phyloP scores from a whole-genome alignment of 2,113 vertebrate genomes.

The Dendropsophus ebraccatus region DNA sequence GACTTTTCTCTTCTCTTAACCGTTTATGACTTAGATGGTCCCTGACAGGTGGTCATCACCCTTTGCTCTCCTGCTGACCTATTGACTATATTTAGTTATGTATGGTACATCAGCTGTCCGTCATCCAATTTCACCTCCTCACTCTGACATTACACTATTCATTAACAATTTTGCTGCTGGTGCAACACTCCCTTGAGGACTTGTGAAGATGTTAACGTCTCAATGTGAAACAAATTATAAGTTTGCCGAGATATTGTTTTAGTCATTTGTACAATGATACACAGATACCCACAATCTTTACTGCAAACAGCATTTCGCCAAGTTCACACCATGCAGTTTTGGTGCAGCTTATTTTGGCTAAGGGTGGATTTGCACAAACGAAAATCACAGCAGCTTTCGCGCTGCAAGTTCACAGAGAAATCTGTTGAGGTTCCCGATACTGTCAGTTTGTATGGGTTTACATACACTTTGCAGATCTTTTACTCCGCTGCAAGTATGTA shows the following conservation, averaged over 20 bases:
- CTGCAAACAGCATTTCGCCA: too few relatives aligned
- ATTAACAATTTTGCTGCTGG: constrained; percentile 7
- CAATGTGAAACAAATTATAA: background rate
- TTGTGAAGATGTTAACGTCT: background rate
- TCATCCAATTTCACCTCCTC: background rate
- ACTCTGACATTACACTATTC: background rate
- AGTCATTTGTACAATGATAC: too few relatives aligned
- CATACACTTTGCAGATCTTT: too few relatives aligned
- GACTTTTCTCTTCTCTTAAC: background rate
- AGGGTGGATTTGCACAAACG: too few relatives aligned
- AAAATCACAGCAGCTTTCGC: too few relatives aligned
- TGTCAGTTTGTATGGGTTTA: too few relatives aligned
- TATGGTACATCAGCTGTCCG: constrained; percentile 36
- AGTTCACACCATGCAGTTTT: too few relatives aligned
- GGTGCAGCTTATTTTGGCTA: too few relatives aligned
- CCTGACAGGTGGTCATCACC: constrained; percentile 16
- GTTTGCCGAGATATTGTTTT: background rate
- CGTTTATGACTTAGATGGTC: background rate
- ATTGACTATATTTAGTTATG: constrained; percentile 36
- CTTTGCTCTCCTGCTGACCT: constrained; percentile 27
- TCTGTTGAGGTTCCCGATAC: too few relatives aligned
- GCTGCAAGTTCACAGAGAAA: too few relatives aligned
- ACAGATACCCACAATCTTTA: too few relatives aligned
- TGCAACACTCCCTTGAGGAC: background rate
- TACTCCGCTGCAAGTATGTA: too few relatives aligned